phyloP scores from a whole-genome alignment of 2,888 invertebrate genomes.

The Noctua janthe region DNA sequence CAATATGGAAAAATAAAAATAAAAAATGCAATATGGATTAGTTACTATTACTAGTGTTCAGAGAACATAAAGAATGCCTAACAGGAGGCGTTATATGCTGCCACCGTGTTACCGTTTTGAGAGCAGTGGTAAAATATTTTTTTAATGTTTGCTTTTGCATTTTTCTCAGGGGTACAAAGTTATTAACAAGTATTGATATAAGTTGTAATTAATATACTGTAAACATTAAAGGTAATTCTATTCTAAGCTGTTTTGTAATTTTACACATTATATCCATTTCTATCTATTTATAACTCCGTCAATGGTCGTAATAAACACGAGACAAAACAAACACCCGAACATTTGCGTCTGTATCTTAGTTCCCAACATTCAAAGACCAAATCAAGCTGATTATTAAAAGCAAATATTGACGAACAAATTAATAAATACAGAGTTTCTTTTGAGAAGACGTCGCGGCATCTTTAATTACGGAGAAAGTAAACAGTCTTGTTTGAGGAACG shows the following conservation, averaged over 20 bases:
- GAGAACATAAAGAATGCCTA: background rate
- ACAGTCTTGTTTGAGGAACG: conserved; percentile 84
- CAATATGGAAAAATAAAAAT: too few relatives aligned
- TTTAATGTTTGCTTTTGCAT: background rate
- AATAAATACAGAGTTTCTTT: conserved; percentile 89
- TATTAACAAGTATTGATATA: background rate
- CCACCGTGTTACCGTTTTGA: background rate
- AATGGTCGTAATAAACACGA: conserved; percentile 22
- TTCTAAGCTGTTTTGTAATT: background rate
- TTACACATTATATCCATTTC: background rate
- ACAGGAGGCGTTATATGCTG: background rate
- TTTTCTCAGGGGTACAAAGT: background rate
- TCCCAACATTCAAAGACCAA: conserved; percentile 70
- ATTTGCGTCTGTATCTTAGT: conserved; percentile 50
- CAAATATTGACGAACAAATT: conserved; percentile 88
- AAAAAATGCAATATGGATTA: background rate
- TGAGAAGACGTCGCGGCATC: conserved; percentile 84
- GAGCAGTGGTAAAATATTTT: too few relatives aligned
- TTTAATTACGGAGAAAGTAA: conserved; percentile 87
- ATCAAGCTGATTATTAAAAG: conserved; percentile 85
- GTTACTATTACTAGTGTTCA: background rate
- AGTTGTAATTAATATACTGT: background rate
- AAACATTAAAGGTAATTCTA: background rate
- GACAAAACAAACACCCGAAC: conserved; percentile 46
- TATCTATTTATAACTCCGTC: conserved; percentile 1